Base-by-base conservation (phyloP, 1,140 invertebrate species). In the Uloborus diversus region DNA sequence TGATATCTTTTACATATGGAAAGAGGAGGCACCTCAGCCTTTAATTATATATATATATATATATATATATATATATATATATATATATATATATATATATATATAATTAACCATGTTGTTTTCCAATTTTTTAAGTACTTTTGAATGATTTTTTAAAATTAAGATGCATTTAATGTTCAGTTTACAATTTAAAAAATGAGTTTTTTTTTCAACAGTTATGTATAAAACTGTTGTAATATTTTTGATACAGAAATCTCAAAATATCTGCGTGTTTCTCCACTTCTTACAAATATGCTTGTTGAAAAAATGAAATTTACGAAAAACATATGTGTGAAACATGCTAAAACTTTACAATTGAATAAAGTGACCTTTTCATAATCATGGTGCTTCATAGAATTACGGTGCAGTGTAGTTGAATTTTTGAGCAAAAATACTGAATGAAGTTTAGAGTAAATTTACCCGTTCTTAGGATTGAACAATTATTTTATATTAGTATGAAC, bases 111-210 rank as follows among this genome's bases (percentile, higher is more conserved):
- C 14, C 28, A 30, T 32, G 27, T 65, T 65, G 13, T 65, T 37
- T 32, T 20, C 30, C 28, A 65, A 42, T 65, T 37, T 42, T n/a
- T 65, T 27, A 65, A 37, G 62, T 65, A 37, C 62, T 65, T 65
- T 11, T 4, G 28, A 65, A 33, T 32, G 28, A 47, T 65, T 47
- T 27, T 25, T 32, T 42, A 42, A 42, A 27, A 37, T 32, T 32
- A 20, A 65, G 27, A 65, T 47, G 28, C 27, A 47, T 17, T 20
- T 20, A 17, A 20, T 32, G 28, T 61, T 57, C 37, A 14, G 20
- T 53, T n/a, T 25, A 25, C 30, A 69, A 27, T 30, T 30, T 23
- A 32, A 33, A 27, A n/a, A 56, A 56, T 56, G n/a, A 25, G n/a
- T 32, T 25, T 35, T 47, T 57, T 7, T 37, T 53, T 35, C 37